These are phyloP conservation scores for Eremobia ochroleuca DNA, from an alignment of 2,888 invertebrate genomes.

Conservation along the genomic window DNA sequence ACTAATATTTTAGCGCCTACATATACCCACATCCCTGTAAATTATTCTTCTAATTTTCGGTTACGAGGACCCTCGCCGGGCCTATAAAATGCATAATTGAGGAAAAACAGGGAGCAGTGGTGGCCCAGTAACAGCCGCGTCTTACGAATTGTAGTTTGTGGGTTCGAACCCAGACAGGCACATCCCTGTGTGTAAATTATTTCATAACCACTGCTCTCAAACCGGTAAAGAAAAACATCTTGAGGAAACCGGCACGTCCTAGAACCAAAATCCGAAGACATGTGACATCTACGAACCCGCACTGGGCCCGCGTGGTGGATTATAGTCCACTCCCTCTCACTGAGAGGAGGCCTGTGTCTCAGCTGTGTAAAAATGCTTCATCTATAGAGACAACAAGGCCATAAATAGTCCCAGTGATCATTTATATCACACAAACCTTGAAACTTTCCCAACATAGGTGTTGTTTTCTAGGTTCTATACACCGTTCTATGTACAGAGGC, in stretches of 20 bases:
- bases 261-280: not conserved
- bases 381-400: not conserved
- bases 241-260: too few species aligned
- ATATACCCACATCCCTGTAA: not conserved
- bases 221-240: not conserved
- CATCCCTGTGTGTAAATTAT: not conserved
- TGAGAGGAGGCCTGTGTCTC: not conserved
- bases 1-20: not conserved
- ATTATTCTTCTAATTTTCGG: not conserved
- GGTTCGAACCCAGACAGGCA: too few species aligned
- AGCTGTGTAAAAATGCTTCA: not conserved
- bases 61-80: too few species aligned
- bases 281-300: too few species aligned
- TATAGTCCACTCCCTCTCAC: too few species aligned
- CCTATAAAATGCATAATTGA: not conserved
- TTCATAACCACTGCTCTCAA: not conserved
- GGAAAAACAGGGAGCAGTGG: too few species aligned
- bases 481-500: not conserved
- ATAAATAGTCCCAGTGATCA: slow-evolving; percentile 1
- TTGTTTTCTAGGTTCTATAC: slow-evolving; percentile 22
- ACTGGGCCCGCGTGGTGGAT: not conserved
- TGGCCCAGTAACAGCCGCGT: too few species aligned
- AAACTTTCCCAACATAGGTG: slow-evolving; percentile 23
- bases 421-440: slow-evolving; percentile 6
- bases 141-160: too few species aligned